phyloP scores from a whole-genome alignment of 2,113 vertebrate species.

The Elgaria multicarinata region DNA sequence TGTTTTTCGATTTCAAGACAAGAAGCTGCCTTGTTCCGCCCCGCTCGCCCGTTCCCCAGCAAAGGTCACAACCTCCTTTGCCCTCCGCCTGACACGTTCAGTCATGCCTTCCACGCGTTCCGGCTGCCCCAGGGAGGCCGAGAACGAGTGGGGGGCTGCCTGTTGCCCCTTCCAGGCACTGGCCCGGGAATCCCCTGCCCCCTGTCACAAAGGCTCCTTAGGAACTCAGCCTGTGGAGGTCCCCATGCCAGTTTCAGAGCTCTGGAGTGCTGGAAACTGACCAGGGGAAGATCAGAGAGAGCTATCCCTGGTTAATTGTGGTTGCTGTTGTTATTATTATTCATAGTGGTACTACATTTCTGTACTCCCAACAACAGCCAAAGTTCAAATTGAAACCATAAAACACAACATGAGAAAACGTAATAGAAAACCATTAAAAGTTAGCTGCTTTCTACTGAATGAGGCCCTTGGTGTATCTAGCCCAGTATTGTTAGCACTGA shows the following conservation, averaged over 20 bases:
- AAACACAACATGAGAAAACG: too few relatives aligned
- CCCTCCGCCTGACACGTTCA: not conserved
- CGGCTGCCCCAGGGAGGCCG: too few relatives aligned
- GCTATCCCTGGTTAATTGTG: too few relatives aligned
- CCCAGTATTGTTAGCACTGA: too few relatives aligned
- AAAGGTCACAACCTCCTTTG: constrained; percentile 4
- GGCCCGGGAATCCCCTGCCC: not conserved
- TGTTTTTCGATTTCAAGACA: not conserved
- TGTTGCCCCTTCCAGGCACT: too few relatives aligned
- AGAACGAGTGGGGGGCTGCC: too few relatives aligned
- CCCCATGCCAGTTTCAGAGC: not conserved
- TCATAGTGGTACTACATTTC: too few relatives aligned
- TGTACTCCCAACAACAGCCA: not conserved
- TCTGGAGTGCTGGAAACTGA: not conserved
- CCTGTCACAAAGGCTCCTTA: not conserved
- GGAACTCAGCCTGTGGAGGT: not conserved
- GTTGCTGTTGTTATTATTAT: too few relatives aligned
- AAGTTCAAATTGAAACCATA: too few relatives aligned
- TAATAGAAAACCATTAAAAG: too few relatives aligned
- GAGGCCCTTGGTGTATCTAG: too few relatives aligned
- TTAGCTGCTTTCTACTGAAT: too few relatives aligned
- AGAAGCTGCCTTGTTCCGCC: not conserved
- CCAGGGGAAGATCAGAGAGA: not conserved
- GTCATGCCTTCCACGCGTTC: not conserved
- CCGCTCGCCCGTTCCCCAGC: not conserved